Evolutionary conservation across 35 echinoderm and acorn worm species (phyloP), one percentile per base, ranked within the genome.

Genomic region (Apostichopus parvimensis): DNA sequence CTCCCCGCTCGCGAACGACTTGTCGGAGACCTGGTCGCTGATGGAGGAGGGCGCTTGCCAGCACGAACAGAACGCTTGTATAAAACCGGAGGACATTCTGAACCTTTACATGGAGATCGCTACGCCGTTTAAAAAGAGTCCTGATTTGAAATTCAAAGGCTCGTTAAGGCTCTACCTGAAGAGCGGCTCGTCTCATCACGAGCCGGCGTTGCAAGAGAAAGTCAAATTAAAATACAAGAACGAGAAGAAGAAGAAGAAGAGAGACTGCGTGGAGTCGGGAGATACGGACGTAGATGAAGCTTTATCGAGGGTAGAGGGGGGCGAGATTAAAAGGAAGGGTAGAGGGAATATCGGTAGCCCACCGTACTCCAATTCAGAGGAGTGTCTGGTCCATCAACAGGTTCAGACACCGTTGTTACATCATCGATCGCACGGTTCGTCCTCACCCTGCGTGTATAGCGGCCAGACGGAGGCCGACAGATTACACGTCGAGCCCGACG

Each of bases 61-160:
- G 14, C 86, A 88, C 28, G 57, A 73, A 72, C 57, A 88, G 86
- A 66, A 34, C 9, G 61, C 57, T 17, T 68, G 62, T 12, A 73
- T 88, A 53, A 60, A 72, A 7, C 61, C 86, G 4, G 86, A 73
- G 18, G 86, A 88, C 25, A 88, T 88, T 64, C 68, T 88, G 14
- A 73, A 72, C 62, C 52, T 88, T 10, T 88, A 88, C 64, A 88
- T 64, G 15, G 86, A 88, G 86, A 88, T 88, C 25, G 86, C 62
- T 18, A 25, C 60, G 8, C 86, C 86, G 24, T 88, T 88, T 54
- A 68, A 88, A 54, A 21, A 88, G 7, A 88, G 86, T 21, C 57
- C 28, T 5, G 86, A 88, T 21, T 54, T 72, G 25, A 68, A 88
- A 54, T 88, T 88, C 22, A 25, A 72, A 20, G 86, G 86, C 10